These are phyloP conservation scores for Arizona elegans DNA, from an alignment of 2,113 vertebrate species.

Conservation along the genomic window DNA sequence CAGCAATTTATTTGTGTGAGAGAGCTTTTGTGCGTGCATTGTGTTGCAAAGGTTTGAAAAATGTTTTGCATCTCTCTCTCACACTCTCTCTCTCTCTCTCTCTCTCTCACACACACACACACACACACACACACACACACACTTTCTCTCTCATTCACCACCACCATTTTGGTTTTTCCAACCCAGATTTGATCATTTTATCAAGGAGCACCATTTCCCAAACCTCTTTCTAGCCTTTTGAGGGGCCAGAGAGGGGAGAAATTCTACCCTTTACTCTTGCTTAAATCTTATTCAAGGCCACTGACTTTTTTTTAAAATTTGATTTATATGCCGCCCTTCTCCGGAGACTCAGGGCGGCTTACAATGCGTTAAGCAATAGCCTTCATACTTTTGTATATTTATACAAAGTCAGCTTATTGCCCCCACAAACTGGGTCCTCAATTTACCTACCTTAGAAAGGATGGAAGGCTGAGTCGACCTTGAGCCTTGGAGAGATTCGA, in stretches of 20 bases:
- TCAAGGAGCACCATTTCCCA: not conserved
- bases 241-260: not conserved
- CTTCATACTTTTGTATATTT: too few species aligned
- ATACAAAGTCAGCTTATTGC: too few species aligned
- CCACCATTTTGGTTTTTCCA: not conserved
- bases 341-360: too few species aligned
- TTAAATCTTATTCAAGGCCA: not conserved
- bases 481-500: too few species aligned
- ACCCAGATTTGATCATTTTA: not conserved
- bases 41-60: not conserved
- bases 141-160: too few species aligned
- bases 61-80: not conserved
- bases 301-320: too few species aligned
- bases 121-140: not conserved
- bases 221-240: not conserved
- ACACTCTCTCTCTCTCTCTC: not conserved
- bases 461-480: too few species aligned
- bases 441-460: too few species aligned
- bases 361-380: too few species aligned
- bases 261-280: not conserved
- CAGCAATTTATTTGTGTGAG: not conserved
- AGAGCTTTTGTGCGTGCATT: not conserved
- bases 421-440: too few species aligned
- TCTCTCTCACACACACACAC: not conserved
- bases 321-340: too few species aligned